phyloP scores from a whole-genome alignment of 1,140 invertebrate genomes.

The Vollenhovia emeryi region DNA sequence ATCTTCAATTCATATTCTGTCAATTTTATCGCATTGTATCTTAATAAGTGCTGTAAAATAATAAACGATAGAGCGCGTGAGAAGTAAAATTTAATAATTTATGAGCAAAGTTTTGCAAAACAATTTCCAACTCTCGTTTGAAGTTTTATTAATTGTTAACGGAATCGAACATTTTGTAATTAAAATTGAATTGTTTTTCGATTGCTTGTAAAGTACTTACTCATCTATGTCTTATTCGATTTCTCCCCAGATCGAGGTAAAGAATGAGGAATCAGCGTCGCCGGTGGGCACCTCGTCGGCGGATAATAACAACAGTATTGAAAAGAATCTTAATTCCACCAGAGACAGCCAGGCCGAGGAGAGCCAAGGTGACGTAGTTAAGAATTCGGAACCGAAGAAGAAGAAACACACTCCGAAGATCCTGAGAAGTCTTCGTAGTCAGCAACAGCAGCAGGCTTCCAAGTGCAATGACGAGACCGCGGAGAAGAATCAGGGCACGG shows the following conservation, averaged over 20 bases:
- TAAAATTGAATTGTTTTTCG: not conserved
- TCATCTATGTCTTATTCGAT: constrained; percentile 75
- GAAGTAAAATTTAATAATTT: not conserved
- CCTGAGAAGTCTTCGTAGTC: constrained; percentile 60
- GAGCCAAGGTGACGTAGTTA: not conserved
- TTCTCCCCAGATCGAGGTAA: constrained; percentile 76
- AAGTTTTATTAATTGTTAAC: not conserved
- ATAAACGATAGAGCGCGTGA: not conserved
- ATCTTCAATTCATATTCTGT: no score
- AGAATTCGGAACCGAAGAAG: constrained; percentile 4
- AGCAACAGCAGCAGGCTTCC: constrained; percentile 51
- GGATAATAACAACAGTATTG: constrained; percentile 78
- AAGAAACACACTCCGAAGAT: constrained; percentile 50
- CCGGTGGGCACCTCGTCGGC: constrained; percentile 70
- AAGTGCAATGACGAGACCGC: constrained; percentile 64
- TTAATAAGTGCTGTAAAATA: not conserved
- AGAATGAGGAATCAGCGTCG: constrained; percentile 73
- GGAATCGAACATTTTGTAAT: not conserved
- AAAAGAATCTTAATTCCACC: constrained; percentile 80
- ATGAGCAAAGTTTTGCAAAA: not conserved
- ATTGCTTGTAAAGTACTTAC: constrained; percentile 62
- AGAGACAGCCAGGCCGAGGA: not conserved
- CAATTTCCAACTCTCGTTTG: not conserved
- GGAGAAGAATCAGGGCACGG: constrained; percentile 55
- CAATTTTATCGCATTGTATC: not conserved